These are phyloP conservation scores for Diorhabda carinulata DNA, from an alignment of 1,140 invertebrate genomes.

Conservation along the genomic window DNA sequence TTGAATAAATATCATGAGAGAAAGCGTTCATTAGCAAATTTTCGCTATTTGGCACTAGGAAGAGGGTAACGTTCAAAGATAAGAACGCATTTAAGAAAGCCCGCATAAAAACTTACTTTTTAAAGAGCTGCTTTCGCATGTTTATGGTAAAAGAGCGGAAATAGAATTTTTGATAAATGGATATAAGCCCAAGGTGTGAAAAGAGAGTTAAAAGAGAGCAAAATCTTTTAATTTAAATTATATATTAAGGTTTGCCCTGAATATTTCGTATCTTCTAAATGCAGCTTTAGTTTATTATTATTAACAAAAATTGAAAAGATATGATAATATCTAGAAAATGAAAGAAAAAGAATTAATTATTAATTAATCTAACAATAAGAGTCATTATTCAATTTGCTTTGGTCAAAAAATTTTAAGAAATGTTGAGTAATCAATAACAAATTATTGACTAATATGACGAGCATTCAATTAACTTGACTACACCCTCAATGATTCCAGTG, in stretches of 20 bases:
- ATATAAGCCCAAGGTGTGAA: background rate
- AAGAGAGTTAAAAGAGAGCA: background rate
- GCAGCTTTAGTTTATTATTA: no score
- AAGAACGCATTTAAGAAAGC: background rate
- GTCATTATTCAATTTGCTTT: no score
- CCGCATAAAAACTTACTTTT: background rate
- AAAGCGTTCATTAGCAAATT: background rate
- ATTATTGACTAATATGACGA: no score
- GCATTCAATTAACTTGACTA: no score
- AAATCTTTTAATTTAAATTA: background rate
- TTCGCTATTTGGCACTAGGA: constrained; percentile 1
- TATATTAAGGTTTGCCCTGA: background rate
- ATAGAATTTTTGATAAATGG: constrained; percentile 3
- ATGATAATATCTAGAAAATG: no score
- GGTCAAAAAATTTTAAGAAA: no score
- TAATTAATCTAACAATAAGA: no score
- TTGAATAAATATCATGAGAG: background rate
- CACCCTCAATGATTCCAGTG: no score
- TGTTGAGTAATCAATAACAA: no score
- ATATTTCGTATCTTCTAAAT: no score
- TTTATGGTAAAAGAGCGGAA: background rate
- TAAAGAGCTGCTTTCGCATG: background rate
- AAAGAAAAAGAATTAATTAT: no score
- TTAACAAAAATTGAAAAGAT: no score
- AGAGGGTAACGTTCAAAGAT: background rate